Evolutionary conservation across 2,888 invertebrate species (phyloP).

Genomic region (Sinopyrophorus schimmeli): DNA sequence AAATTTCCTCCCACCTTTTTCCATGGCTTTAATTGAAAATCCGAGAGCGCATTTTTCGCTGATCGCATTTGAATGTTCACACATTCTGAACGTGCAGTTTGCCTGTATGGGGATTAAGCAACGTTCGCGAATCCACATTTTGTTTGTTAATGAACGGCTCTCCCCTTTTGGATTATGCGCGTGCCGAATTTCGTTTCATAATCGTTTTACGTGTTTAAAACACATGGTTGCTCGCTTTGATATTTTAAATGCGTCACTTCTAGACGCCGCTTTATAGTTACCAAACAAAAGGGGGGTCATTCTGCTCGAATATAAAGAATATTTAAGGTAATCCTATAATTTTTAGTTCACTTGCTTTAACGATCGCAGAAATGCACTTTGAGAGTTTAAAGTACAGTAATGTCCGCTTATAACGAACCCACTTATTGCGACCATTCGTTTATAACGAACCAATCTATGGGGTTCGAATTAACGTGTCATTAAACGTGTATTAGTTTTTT

Average conservation of each 20-base stretch:
- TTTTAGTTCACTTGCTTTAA: no score
- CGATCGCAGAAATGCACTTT: conserved; percentile 1
- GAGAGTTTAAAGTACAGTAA: no score
- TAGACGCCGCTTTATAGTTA: conserved; percentile 12
- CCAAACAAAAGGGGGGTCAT: conserved; percentile 23
- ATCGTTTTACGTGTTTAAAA: conserved; percentile 42
- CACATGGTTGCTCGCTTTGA: conserved; percentile 44
- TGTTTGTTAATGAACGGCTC: conserved; percentile 31
- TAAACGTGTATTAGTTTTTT: no score
- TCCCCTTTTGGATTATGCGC: conserved; percentile 40
- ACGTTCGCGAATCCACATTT: conserved; percentile 28
- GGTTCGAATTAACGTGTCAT: no score
- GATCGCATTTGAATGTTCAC: conserved; percentile 30
- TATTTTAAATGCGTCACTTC: conserved; percentile 32
- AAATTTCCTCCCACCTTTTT: no score
- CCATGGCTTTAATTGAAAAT: conserved; percentile 23
- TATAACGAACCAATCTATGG: no score
- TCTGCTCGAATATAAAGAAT: conserved; percentile 22
- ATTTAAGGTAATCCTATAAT: conserved; percentile 25
- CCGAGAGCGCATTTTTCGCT: conserved; percentile 23
- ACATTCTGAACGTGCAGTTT: conserved; percentile 26
- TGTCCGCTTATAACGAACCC: no score
- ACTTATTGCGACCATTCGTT: no score
- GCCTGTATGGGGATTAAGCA: conserved; percentile 24
- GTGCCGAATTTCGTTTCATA: conserved; percentile 44